Evolutionary conservation across 2,797 vertebrate species (phyloP).

Genomic region (Pampus argenteus): DNA sequence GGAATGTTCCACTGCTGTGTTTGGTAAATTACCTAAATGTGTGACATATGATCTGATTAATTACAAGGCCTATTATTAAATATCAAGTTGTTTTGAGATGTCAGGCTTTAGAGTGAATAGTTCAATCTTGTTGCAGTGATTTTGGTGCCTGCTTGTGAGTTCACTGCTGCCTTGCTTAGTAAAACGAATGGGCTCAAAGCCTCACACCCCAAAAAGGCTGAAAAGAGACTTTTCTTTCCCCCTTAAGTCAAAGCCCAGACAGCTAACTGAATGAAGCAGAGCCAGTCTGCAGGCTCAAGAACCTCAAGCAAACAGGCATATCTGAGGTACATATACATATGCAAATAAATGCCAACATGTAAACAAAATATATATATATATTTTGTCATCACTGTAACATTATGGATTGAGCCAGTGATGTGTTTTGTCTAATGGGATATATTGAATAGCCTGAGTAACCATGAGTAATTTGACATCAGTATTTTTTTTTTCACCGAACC

Average conservation of each 20-base stretch:
- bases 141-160: conserved; percentile 17
- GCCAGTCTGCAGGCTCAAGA: conserved; percentile 3
- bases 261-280: conserved; percentile 27
- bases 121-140: conserved; percentile 11
- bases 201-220: conserved; percentile 23
- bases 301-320: conserved; percentile 11
- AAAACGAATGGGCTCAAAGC: conserved; percentile 46
- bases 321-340: conserved; percentile 15
- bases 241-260: conserved; percentile 42
- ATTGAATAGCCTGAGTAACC: conserved; percentile 30
- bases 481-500: background rate
- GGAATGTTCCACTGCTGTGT: conserved; percentile 1
- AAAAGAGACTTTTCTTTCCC: conserved; percentile 28
- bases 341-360: background rate
- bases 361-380: no score
- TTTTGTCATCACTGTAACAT: background rate
- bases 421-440: conserved; percentile 23
- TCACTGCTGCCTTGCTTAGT: conserved; percentile 24
- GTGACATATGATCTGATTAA: background rate
- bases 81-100: background rate
- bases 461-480: conserved; percentile 27
- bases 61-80: background rate
- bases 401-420: conserved; percentile 13
- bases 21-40: conserved; percentile 13
- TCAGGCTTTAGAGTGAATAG: background rate